These are phyloP conservation scores for Nasonia longicornis DNA, from an alignment of 1,140 invertebrate genomes.

Conservation along the genomic window DNA sequence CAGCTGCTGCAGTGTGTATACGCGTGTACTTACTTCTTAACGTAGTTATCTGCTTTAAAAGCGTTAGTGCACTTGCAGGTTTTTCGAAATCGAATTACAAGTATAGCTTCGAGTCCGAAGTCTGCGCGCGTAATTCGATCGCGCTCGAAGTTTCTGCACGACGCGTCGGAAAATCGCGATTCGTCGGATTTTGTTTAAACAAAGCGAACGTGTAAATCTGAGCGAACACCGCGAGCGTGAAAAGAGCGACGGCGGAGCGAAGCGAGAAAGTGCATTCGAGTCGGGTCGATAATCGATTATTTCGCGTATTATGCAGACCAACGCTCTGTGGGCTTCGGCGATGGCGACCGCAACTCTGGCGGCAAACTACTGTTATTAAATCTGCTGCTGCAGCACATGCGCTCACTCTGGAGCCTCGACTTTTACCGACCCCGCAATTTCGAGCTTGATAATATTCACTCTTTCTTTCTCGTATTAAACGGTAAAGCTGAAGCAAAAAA, in stretches of 20 bases:
- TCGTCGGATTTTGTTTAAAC: too few species aligned
- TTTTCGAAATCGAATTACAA: background rate
- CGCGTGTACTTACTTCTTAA: background rate
- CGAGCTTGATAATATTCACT: background rate
- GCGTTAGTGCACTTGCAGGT: constrained; percentile 4
- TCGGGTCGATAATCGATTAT: background rate
- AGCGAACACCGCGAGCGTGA: too few species aligned
- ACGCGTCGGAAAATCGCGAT: too few species aligned
- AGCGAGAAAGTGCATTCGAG: background rate
- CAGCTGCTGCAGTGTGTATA: too few species aligned
- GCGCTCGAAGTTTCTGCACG: background rate
- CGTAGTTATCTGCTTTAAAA: background rate
- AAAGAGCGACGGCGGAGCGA: background rate
- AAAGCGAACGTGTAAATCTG: too few species aligned
- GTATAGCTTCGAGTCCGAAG: background rate
- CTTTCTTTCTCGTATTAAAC: background rate
- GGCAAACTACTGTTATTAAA: background rate
- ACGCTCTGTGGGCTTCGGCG: background rate
- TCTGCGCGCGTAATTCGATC: background rate
- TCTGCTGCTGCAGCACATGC: background rate
- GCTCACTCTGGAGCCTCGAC: background rate
- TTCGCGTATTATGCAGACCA: background rate
- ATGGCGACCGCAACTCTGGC: background rate
- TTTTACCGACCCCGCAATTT: background rate
- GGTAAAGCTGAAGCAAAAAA: too few species aligned